A percentile compares a stretch with the other conserved stretches of the same genome.
Conservation (phyloP, 2,797 vertebrate species). For the Sebastes hopkinsi region DNA sequence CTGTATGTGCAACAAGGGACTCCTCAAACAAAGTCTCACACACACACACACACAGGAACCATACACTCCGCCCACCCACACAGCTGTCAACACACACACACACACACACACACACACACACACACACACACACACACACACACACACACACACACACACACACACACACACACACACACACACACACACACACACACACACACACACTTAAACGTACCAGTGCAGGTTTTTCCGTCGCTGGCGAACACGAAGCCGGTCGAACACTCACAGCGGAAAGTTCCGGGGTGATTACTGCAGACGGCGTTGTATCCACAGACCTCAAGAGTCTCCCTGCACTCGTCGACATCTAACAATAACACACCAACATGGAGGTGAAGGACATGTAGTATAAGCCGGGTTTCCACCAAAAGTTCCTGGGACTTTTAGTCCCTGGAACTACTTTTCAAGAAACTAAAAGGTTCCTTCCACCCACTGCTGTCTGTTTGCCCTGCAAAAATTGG, state of each 20-base stretch:
- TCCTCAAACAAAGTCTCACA: conserved; percentile 7
- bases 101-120: too few species aligned
- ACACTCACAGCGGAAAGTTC: conserved; percentile 91
- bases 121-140: too few species aligned
- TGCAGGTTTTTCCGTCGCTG: conserved; percentile 76
- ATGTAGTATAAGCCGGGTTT: too few species aligned
- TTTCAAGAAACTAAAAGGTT: too few species aligned
- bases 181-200: too few species aligned
- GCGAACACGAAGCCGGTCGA: conserved; percentile 83
- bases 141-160: too few species aligned
- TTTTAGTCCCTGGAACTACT: too few species aligned
- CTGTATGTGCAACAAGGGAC: conserved; percentile 8
- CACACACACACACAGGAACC: background rate
- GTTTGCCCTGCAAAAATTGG: too few species aligned
- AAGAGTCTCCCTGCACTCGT: conserved; percentile 87
- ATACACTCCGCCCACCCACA: conserved; percentile 7
- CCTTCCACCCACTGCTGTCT: too few species aligned
- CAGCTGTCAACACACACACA: conserved; percentile 19
- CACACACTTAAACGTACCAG: conserved; percentile 31
- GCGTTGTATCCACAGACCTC: conserved; percentile 82
- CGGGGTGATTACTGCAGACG: conserved; percentile 88
- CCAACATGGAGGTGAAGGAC: background rate
- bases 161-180: too few species aligned
- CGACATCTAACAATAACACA: conserved; percentile 41
- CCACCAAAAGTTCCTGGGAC: too few species aligned